Evolutionary conservation across 2,797 vertebrate genomes (phyloP).

Genomic region (Spheniscus humboldti): DNA sequence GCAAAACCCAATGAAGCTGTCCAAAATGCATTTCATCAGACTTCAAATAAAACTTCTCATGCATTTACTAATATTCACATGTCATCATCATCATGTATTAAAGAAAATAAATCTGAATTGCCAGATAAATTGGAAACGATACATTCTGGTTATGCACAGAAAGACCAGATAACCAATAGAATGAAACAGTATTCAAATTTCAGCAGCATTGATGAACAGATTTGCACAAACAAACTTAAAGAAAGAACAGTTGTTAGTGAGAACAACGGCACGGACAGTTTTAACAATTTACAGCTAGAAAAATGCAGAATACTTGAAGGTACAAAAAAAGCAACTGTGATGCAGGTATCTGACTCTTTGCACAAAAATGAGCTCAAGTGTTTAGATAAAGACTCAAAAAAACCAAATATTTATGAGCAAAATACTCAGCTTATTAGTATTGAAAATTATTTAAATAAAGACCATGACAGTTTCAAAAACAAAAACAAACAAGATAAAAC

Average conservation of each 20-base stretch:
- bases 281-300: conserved; percentile 70
- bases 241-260: conserved; percentile 60
- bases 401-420: conserved; percentile 63
- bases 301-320: conserved; percentile 83
- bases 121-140: conserved; percentile 56
- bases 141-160: conserved; percentile 55
- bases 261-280: conserved; percentile 58
- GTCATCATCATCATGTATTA: conserved; percentile 49
- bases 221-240: conserved; percentile 80
- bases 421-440: conserved; percentile 74
- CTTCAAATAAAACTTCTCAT: conserved; percentile 67
- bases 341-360: conserved; percentile 63
- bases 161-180: conserved; percentile 70
- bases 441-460: conserved; percentile 75
- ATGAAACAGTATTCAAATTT: conserved; percentile 69
- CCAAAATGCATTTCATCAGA: conserved; percentile 82
- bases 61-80: conserved; percentile 53
- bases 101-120: conserved; percentile 64
- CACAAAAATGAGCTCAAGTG: conserved; percentile 71
- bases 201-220: conserved; percentile 66
- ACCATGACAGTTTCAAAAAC: conserved; percentile 67
- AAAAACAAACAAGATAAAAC: conserved; percentile 65
- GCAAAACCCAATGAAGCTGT: conserved; percentile 79
- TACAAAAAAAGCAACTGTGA: conserved; percentile 66
- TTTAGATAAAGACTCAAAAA: conserved; percentile 69